Percentiles rank a stretch among this genome's conserved stretches.
These are phyloP conservation scores for Athripsodes cinereus DNA, from an alignment of 2,888 invertebrate genomes.

Conservation along the genomic window DNA sequence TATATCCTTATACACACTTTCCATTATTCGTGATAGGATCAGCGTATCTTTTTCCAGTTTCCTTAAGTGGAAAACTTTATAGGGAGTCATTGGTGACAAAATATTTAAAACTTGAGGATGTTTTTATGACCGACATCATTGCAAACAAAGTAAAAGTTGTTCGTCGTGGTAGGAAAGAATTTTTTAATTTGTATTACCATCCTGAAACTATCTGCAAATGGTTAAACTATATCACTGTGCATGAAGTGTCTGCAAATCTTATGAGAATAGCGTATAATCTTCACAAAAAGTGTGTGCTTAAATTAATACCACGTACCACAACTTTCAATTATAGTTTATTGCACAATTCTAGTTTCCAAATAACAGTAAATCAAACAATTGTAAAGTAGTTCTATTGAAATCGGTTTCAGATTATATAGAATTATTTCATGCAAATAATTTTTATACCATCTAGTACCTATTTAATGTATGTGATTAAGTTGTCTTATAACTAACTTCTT, in stretches of 20 bases:
- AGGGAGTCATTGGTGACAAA: conserved; percentile 60
- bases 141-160: conserved; percentile 65
- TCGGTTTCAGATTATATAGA: too few relatives aligned
- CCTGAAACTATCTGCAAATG: not conserved
- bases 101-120: conserved; percentile 85
- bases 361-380: too few relatives aligned
- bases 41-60: conserved; percentile 76
- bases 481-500: too few relatives aligned
- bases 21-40: conserved; percentile 94
- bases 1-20: conserved; percentile 67
- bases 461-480: too few relatives aligned
- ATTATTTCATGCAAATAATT: too few relatives aligned
- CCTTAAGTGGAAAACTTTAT: conserved; percentile 66
- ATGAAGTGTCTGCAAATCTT: not conserved
- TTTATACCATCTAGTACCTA: too few relatives aligned
- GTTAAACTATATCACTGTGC: not conserved
- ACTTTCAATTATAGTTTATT: too few relatives aligned
- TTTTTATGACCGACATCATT: conserved; percentile 85
- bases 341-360: too few relatives aligned
- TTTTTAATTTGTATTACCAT: conserved; percentile 62
- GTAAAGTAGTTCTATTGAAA: too few relatives aligned
- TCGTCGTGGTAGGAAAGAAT: conserved; percentile 67
- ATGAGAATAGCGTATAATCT: too few relatives aligned
- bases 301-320: too few relatives aligned
- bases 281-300: too few relatives aligned